These are phyloP conservation scores for Romanomermis culicivorax DNA, from an alignment of 2,888 invertebrate species.

Conservation along the genomic window DNA sequence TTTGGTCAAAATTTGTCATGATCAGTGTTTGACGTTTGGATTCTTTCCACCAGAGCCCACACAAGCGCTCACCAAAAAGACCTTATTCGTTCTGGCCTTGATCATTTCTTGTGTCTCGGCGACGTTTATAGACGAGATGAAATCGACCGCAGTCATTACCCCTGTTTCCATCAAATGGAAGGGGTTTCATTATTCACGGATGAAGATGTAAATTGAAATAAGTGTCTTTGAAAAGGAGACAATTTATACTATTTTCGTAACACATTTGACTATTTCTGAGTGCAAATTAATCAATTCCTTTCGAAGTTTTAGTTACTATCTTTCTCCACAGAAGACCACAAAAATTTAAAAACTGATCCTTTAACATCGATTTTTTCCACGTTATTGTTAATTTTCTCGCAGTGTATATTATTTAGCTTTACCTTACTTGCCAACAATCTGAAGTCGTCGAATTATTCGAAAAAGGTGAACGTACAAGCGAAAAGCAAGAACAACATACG, in stretches of 20 bases:
- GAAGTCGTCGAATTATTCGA: slow-evolving; percentile 37
- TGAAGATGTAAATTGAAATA: slow-evolving; percentile 9
- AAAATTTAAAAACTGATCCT: no score
- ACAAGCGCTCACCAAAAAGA: slow-evolving; percentile 83
- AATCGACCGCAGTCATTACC: slow-evolving; percentile 82
- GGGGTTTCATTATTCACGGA: slow-evolving; percentile 54
- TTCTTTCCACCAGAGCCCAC: slow-evolving; percentile 62
- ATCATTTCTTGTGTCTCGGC: slow-evolving; percentile 74
- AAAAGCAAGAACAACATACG: slow-evolving; percentile 65
- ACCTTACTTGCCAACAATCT: no score
- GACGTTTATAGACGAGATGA: slow-evolving; percentile 91
- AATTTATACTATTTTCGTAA: no score
- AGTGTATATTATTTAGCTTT: no score
- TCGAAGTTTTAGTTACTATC: no score
- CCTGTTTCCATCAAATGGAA: slow-evolving; percentile 84
- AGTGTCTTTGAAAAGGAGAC: background rate
- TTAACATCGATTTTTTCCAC: no score
- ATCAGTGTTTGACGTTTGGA: no score
- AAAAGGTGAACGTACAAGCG: slow-evolving; percentile 30
- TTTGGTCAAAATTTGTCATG: no score
- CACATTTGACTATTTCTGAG: no score
- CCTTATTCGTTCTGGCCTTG: slow-evolving; percentile 43
- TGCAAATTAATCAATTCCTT: no score
- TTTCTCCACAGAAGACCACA: no score
- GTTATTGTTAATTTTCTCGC: no score